phyloP scores from a whole-genome alignment of 1,140 invertebrate genomes.

The Sarcophaga peregrina region DNA sequence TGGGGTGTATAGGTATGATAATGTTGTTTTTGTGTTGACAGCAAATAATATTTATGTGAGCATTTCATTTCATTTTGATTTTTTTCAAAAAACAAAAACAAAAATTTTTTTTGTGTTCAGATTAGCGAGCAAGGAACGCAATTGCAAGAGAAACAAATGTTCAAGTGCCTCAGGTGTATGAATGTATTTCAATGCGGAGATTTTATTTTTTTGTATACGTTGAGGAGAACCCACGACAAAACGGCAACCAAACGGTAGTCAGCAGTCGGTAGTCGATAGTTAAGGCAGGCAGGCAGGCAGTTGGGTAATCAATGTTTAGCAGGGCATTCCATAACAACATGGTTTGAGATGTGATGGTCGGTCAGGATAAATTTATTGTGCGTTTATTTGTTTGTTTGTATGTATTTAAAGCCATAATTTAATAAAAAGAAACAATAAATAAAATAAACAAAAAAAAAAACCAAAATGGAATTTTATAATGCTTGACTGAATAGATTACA shows the following conservation, averaged over 20 bases:
- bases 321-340: not conserved
- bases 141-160: not conserved
- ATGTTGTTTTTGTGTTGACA: not conserved
- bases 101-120: not conserved
- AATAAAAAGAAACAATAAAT: too few species aligned
- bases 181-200: not conserved
- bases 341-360: not conserved
- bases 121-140: not conserved
- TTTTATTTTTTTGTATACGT: not conserved
- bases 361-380: not conserved
- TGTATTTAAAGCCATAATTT: not conserved
- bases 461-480: not conserved
- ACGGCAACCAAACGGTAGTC: too few species aligned
- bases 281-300: not conserved
- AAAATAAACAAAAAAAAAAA: not conserved
- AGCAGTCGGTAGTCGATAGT: too few species aligned
- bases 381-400: not conserved
- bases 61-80: too few species aligned
- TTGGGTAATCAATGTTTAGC: not conserved
- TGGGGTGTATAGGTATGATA: not conserved
- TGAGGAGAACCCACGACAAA: too few species aligned
- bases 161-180: slow-evolving; percentile 16
- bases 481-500: not conserved
- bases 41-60: not conserved
- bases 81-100: not conserved